Evolutionary conservation across 2,797 vertebrate genomes (phyloP).

Genomic region (Anableps anableps): DNA sequence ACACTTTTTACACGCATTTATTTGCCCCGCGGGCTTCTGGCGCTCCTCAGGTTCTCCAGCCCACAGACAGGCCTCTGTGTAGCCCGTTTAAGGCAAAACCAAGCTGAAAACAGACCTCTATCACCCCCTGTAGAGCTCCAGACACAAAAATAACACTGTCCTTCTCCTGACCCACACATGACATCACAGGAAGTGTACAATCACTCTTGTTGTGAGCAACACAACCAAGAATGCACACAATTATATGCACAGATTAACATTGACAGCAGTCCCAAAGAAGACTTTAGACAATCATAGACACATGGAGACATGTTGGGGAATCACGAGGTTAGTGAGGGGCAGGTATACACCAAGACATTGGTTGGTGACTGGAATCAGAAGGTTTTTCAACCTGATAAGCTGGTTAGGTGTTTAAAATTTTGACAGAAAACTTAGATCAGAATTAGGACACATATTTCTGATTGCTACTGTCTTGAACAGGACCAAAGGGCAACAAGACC

Average conservation of each 20-base stretch:
- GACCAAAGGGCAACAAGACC: slow-evolving; percentile 42
- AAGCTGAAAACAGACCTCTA: slow-evolving; percentile 58
- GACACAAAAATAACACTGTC: slow-evolving; percentile 69
- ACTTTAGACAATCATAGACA: not conserved
- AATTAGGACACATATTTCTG: not conserved
- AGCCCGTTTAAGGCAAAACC: slow-evolving; percentile 35
- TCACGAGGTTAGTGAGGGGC: slow-evolving; percentile 56
- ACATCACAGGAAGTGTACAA: slow-evolving; percentile 57
- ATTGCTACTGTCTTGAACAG: slow-evolving; percentile 40
- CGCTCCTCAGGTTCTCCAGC: slow-evolving; percentile 59
- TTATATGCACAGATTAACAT: slow-evolving; percentile 41
- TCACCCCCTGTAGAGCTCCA: slow-evolving; percentile 53
- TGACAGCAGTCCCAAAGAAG: slow-evolving; percentile 34
- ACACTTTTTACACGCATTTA: slow-evolving; percentile 70
- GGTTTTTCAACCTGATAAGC: not conserved
- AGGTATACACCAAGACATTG: slow-evolving; percentile 3
- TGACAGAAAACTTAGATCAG: not conserved
- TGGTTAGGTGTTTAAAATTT: not conserved
- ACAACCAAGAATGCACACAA: slow-evolving; percentile 4
- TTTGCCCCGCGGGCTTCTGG: slow-evolving; percentile 69
- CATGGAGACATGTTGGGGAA: slow-evolving; percentile 2
- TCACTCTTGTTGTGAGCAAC: slow-evolving; percentile 12
- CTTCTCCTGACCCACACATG: slow-evolving; percentile 71
- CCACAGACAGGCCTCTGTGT: slow-evolving; percentile 79
- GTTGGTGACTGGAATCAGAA: not conserved